These are phyloP conservation scores for Tenthredo amoena DNA, from an alignment of 2,888 invertebrate genomes.

Conservation along the genomic window DNA sequence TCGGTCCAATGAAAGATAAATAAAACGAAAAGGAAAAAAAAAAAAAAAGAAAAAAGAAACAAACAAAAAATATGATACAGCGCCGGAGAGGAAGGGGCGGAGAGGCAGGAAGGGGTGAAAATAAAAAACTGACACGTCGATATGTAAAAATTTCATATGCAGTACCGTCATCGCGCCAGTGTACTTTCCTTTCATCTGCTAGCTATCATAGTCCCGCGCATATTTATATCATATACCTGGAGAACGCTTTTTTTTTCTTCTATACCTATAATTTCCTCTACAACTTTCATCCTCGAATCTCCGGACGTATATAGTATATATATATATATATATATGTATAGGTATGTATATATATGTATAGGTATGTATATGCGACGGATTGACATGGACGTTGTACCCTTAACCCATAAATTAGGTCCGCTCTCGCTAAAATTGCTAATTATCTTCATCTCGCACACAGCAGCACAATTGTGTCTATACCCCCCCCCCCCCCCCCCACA, in stretches of 20 bases:
- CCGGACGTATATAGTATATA: neutral
- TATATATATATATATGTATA: too few species aligned
- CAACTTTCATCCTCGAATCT: neutral
- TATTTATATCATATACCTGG: neutral
- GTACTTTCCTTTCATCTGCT: conserved; percentile 14
- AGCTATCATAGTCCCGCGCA: neutral
- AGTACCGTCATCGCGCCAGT: conserved; percentile 11
- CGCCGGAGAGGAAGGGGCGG: neutral
- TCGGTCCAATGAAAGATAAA: neutral
- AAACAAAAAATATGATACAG: neutral
- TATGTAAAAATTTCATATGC: neutral
- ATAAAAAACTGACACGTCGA: neutral
- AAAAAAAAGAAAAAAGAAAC: neutral
- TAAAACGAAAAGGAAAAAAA: neutral
- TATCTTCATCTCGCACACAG: neutral
- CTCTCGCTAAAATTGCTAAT: conserved; percentile 2
- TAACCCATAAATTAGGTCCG: neutral
- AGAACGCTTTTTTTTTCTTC: neutral
- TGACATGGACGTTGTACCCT: neutral
- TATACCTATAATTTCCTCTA: neutral
- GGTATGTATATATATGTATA: neutral
- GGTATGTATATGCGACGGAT: neutral
- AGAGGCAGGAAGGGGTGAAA: neutral
- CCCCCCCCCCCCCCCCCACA: too few species aligned
- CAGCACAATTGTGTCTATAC: neutral